A percentile compares a stretch with the other conserved stretches of the same genome.
Conservation (phyloP, 2,797 vertebrate genomes). For the Sebastes variabilis region DNA sequence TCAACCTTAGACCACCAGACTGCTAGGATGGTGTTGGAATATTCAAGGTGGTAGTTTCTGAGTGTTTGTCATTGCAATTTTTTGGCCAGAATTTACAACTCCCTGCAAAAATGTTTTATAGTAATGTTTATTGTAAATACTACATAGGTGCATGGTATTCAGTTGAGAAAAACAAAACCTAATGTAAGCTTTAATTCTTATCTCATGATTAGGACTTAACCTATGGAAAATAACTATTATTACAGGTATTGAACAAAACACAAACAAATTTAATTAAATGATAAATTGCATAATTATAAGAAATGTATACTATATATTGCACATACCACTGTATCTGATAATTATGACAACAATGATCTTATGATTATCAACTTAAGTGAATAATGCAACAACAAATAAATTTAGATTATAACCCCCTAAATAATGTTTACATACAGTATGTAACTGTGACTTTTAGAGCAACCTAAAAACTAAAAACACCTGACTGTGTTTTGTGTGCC, state of each 20-base stretch:
- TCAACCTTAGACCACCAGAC: neutral
- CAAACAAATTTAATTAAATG: neutral
- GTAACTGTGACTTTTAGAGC: neutral
- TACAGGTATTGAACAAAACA: neutral
- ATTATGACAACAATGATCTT: neutral
- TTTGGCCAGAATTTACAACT: neutral
- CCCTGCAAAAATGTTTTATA: neutral
- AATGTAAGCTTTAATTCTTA: neutral
- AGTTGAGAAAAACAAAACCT: neutral
- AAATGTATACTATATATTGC: neutral
- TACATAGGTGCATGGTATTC: too few species aligned
- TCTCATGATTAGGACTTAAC: neutral
- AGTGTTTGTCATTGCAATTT: neutral
- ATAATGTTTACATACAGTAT: neutral
- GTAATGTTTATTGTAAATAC: too few species aligned
- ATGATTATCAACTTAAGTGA: neutral
- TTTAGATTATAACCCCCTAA: neutral
- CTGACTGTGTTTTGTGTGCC: too few species aligned
- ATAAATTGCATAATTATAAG: too few species aligned
- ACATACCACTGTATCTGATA: neutral
- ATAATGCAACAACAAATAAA: neutral
- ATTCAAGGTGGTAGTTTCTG: neutral
- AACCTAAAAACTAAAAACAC: too few species aligned
- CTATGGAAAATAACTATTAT: neutral
- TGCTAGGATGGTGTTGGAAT: neutral